Evolutionary conservation across 2,113 vertebrate genomes (phyloP).

Genomic region (Caretta caretta): DNA sequence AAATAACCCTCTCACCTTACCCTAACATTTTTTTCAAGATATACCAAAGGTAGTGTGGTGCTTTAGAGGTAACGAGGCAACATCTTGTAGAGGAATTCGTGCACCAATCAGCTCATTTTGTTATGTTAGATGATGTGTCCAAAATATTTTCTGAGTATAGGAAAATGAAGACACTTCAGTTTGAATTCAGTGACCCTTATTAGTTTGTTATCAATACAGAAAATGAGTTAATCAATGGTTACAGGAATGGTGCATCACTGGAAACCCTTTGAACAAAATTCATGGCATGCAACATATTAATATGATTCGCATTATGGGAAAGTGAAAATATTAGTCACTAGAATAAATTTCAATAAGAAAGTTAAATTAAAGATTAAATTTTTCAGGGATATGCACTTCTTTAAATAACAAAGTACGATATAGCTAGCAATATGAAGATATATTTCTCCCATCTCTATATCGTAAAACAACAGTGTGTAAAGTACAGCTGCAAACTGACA

Average conservation of each 20-base stretch:
- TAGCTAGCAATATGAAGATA: background rate
- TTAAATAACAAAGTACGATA: background rate
- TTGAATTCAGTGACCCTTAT: slow-evolving; percentile 18
- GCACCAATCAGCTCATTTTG: background rate
- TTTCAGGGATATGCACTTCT: background rate
- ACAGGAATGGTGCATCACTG: background rate
- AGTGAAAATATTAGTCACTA: background rate
- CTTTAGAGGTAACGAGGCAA: slow-evolving; percentile 2
- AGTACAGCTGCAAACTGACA: background rate
- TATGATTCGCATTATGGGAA: background rate
- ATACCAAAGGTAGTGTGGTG: background rate
- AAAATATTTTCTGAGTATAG: background rate
- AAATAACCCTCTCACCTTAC: slow-evolving; percentile 6
- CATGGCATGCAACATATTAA: background rate
- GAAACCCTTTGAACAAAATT: background rate
- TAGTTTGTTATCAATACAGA: slow-evolving; percentile 20
- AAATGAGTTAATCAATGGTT: slow-evolving; percentile 6
- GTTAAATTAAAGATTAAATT: background rate
- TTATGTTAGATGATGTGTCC: background rate
- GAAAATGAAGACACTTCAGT: background rate
- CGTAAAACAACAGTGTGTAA: background rate
- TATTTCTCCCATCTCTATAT: background rate
- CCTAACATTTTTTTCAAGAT: slow-evolving; percentile 9
- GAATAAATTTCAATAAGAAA: background rate
- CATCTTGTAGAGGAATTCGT: background rate